These are phyloP conservation scores for Nymphalis io DNA, from an alignment of 1,140 invertebrate genomes.

Conservation along the genomic window DNA sequence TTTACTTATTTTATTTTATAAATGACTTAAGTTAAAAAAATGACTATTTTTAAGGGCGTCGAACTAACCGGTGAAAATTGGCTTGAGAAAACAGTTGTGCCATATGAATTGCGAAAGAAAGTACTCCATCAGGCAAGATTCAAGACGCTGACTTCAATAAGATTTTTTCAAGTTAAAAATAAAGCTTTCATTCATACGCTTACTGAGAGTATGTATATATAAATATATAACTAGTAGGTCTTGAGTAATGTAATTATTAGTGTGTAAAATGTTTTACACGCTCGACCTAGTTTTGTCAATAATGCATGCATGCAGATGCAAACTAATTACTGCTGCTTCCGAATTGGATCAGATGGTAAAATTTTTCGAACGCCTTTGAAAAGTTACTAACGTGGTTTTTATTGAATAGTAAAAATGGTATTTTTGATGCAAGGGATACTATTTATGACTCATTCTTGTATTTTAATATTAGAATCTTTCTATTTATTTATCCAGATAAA, in stretches of 20 bases:
- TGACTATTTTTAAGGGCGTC: slow-evolving; percentile 53
- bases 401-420: no score
- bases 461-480: no score
- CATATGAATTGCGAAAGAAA: slow-evolving; percentile 68
- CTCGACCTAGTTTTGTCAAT: slow-evolving; percentile 46
- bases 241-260: slow-evolving; percentile 39
- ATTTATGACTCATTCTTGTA: no score
- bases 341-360: slow-evolving; percentile 27
- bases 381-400: no score
- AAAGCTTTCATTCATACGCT: slow-evolving; percentile 73
- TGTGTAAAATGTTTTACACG: slow-evolving; percentile 45
- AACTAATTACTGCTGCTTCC: slow-evolving; percentile 38
- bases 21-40: no score
- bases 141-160: slow-evolving; percentile 67
- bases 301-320: slow-evolving; percentile 35
- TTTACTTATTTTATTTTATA: no score
- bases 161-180: slow-evolving; percentile 75
- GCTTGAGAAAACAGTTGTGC: slow-evolving; percentile 69
- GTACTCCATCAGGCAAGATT: slow-evolving; percentile 73
- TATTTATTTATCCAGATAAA: no score
- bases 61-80: slow-evolving; percentile 72
- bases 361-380: background rate
- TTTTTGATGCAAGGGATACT: no score
- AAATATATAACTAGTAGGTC: slow-evolving; percentile 27
- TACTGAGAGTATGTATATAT: slow-evolving; percentile 62